Conservation (phyloP, 1,140 invertebrate genomes). For the Drosophila kanapiae region DNA sequence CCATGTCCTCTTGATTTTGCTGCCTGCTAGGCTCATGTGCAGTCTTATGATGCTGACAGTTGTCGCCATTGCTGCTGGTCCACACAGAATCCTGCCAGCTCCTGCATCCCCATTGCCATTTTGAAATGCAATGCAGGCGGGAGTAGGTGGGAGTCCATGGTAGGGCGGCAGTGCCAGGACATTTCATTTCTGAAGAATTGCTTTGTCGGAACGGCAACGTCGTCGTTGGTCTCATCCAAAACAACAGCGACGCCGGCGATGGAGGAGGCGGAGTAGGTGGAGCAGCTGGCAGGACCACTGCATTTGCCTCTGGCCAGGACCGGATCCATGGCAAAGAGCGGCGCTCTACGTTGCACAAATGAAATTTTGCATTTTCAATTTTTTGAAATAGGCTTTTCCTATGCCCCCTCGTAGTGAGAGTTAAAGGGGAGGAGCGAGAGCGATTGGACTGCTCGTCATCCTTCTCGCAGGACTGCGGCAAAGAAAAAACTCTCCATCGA, state of each 20-base stretch:
- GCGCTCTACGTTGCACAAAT: slow-evolving; percentile 71
- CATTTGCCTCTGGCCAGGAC: slow-evolving; percentile 41
- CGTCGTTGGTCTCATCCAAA: slow-evolving; percentile 50
- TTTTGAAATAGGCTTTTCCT: slow-evolving; percentile 82
- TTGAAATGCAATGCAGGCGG: slow-evolving; percentile 70
- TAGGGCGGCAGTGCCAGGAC: slow-evolving; percentile 51
- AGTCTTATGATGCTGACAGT: slow-evolving; percentile 78
- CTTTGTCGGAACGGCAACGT: slow-evolving; percentile 64
- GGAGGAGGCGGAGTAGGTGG: slow-evolving; percentile 3
- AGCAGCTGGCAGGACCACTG: slow-evolving; percentile 53
- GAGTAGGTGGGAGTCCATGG: slow-evolving; percentile 8
- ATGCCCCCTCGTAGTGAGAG: slow-evolving; percentile 33
- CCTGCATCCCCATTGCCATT: slow-evolving; percentile 28
- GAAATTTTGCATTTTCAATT: slow-evolving; percentile 84
- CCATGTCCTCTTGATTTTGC: slow-evolving; percentile 16
- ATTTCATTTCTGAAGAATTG: slow-evolving; percentile 84
- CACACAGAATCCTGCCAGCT: slow-evolving; percentile 26
- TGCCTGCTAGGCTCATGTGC: slow-evolving; percentile 54
- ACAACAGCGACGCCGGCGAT: slow-evolving; percentile 46
- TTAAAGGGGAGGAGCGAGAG: background rate
- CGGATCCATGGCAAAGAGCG: slow-evolving; percentile 16
- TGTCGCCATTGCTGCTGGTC: slow-evolving; percentile 65
- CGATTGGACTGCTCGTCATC: slow-evolving; percentile 9
- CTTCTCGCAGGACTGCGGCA: slow-evolving; percentile 40
- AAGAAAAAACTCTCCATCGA: slow-evolving; percentile 38